phyloP scores from a whole-genome alignment of 37 sponge, comb jelly and placozoan species.

The Beroe forskalii region DNA sequence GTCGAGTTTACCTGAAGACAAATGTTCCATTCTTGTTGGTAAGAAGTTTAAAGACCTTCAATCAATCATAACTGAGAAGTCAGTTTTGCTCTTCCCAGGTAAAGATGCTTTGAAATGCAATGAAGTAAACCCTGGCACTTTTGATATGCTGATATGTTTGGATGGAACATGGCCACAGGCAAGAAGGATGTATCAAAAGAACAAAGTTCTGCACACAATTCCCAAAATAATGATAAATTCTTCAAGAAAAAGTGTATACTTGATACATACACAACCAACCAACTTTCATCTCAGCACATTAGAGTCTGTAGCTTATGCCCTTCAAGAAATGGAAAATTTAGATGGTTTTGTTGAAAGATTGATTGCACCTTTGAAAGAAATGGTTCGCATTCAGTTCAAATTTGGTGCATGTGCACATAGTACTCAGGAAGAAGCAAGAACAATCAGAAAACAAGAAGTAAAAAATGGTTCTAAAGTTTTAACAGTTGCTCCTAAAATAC shows the following conservation, averaged over 20 bases:
- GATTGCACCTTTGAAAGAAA: constrained; percentile 27
- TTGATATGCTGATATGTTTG: constrained; percentile 12
- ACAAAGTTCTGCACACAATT: background rate
- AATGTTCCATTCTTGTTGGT: constrained; percentile 29
- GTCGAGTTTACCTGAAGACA: background rate
- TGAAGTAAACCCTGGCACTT: constrained; percentile 4
- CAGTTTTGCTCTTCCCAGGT: constrained; percentile 38
- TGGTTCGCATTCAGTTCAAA: constrained; percentile 52
- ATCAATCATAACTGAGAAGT: background rate
- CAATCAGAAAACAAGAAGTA: constrained; percentile 15
- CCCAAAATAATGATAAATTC: constrained; percentile 52
- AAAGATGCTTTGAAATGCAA: background rate
- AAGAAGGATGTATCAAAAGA: constrained; percentile 29
- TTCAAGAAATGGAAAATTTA: constrained; percentile 36
- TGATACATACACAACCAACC: constrained; percentile 59
- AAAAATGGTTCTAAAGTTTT: constrained; percentile 7
- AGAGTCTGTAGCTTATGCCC: constrained; percentile 28
- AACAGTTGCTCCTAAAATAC: constrained; percentile 16
- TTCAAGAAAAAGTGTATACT: constrained; percentile 15
- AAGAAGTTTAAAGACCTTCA: constrained; percentile 37
- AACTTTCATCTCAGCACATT: constrained; percentile 19
- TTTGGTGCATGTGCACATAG: constrained; percentile 55
- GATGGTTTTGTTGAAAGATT: constrained; percentile 16
- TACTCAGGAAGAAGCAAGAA: constrained; percentile 26
- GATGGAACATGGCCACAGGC: constrained; percentile 63